Percentiles rank a stretch among this genome's conserved stretches.
phyloP scores from a whole-genome alignment of 2,888 invertebrate species.

The Papilio elwesi region DNA sequence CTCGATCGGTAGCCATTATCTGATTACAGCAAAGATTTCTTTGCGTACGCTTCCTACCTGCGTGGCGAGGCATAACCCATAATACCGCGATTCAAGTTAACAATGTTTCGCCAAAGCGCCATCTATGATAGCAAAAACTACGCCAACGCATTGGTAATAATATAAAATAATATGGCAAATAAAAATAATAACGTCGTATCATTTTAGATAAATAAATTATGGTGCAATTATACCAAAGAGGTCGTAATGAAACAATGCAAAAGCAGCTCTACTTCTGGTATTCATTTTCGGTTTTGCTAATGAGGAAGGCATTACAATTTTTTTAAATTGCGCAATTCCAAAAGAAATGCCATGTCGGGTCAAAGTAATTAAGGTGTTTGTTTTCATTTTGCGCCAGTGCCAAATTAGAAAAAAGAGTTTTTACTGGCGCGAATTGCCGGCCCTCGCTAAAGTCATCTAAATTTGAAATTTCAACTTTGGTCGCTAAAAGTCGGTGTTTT shows the following conservation, averaged over 20 bases:
- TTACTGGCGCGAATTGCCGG: constrained; percentile 63
- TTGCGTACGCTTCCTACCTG: too few relatives aligned
- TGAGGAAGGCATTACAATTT: constrained; percentile 46
- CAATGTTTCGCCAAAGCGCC: too few relatives aligned
- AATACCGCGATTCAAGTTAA: too few relatives aligned
- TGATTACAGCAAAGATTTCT: too few relatives aligned
- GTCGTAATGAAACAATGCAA: constrained; percentile 33
- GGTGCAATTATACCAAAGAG: constrained; percentile 32
- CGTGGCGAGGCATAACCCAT: too few relatives aligned
- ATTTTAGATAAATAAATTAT: constrained; percentile 32
- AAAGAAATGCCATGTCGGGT: constrained; percentile 65
- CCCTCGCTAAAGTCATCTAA: not conserved
- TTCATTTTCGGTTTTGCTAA: constrained; percentile 39
- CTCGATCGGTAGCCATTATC: too few relatives aligned
- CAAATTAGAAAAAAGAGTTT: constrained; percentile 70
- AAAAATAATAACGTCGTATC: not conserved
- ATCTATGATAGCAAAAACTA: not conserved
- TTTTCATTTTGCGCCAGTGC: constrained; percentile 72
- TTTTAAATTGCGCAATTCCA: constrained; percentile 40
- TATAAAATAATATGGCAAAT: constrained; percentile 3
- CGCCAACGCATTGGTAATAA: too few relatives aligned
- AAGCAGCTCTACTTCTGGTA: constrained; percentile 30
- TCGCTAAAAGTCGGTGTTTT: not conserved
- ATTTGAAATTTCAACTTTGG: not conserved
- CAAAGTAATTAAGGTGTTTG: constrained; percentile 73